Evolutionary conservation across 2,888 invertebrate genomes (phyloP).

Genomic region (Brassicogethes aeneus): DNA sequence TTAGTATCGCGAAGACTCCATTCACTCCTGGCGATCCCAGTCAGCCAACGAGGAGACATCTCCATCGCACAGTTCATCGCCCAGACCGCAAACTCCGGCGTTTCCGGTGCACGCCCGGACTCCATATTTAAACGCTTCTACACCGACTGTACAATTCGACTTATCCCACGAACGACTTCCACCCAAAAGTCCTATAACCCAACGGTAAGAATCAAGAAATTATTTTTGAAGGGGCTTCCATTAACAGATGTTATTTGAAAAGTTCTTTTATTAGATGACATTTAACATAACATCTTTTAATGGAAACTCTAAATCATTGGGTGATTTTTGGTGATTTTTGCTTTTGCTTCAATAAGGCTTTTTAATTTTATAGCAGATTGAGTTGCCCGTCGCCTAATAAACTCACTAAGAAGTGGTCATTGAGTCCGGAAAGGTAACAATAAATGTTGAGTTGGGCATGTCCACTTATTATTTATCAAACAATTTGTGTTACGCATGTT

Average conservation of each 20-base stretch:
- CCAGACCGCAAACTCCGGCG: conserved; percentile 80
- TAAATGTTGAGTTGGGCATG: conserved; percentile 11
- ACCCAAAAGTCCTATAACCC: conserved; percentile 71
- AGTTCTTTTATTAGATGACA: too few relatives aligned
- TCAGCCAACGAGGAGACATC: conserved; percentile 47
- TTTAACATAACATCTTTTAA: too few relatives aligned
- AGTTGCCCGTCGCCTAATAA: conserved; percentile 36
- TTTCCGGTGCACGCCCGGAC: conserved; percentile 90
- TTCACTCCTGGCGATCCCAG: conserved; percentile 57
- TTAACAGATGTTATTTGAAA: too few relatives aligned
- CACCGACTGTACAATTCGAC: conserved; percentile 49
- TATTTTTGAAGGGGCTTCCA: too few relatives aligned
- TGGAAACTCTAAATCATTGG: too few relatives aligned
- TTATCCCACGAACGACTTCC: conserved; percentile 55
- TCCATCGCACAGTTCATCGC: conserved; percentile 41
- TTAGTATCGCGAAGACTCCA: conserved; percentile 53
- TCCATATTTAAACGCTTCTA: conserved; percentile 68
- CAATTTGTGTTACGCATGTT: too few relatives aligned
- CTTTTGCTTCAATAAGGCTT: neutral
- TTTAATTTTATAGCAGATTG: conserved; percentile 36
- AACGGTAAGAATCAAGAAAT: conserved; percentile 51
- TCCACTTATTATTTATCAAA: too few relatives aligned
- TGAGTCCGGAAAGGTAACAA: conserved; percentile 38
- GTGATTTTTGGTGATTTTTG: too few relatives aligned
- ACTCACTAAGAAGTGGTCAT: conserved; percentile 36